Percentiles rank a stretch among this genome's conserved stretches.
phyloP scores from a whole-genome alignment of 1,140 invertebrate genomes.

The Ctenoplectra terminalis region DNA sequence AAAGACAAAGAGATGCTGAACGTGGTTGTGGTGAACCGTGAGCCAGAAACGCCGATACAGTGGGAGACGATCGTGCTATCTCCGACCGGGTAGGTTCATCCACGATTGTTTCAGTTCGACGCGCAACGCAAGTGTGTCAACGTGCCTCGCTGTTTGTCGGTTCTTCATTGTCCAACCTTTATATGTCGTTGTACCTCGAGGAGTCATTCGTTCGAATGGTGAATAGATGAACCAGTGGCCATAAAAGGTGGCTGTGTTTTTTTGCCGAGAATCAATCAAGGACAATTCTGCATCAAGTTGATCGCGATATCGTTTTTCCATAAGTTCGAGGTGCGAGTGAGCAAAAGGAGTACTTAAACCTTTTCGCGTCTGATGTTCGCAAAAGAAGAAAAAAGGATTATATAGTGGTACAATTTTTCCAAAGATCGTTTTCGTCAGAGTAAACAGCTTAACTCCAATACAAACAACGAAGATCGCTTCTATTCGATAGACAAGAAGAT shows the following conservation, averaged over 20 bases:
- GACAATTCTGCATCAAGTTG: background rate
- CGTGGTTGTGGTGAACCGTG: background rate
- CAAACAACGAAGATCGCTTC: background rate
- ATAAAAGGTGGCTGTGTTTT: background rate
- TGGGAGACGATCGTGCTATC: slow-evolving; percentile 58
- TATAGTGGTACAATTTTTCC: no score
- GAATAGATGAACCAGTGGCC: background rate
- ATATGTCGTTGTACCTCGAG: background rate
- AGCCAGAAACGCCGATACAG: slow-evolving; percentile 37
- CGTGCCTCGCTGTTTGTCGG: background rate
- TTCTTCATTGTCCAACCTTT: background rate
- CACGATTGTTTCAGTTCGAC: slow-evolving; percentile 53
- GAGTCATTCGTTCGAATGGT: background rate
- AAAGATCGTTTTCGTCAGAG: no score
- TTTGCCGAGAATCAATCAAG: background rate
- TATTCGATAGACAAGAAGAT: background rate
- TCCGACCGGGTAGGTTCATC: slow-evolving; percentile 14
- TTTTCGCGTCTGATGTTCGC: no score
- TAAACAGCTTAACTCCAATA: no score
- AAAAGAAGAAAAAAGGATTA: no score
- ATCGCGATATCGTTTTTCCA: background rate
- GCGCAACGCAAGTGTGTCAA: slow-evolving; percentile 42
- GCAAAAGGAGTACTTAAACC: no score
- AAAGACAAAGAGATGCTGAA: background rate
- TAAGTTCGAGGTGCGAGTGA: background rate